Conservation (phyloP, 1,140 invertebrate species). For the Drosophila oshimai region DNA sequence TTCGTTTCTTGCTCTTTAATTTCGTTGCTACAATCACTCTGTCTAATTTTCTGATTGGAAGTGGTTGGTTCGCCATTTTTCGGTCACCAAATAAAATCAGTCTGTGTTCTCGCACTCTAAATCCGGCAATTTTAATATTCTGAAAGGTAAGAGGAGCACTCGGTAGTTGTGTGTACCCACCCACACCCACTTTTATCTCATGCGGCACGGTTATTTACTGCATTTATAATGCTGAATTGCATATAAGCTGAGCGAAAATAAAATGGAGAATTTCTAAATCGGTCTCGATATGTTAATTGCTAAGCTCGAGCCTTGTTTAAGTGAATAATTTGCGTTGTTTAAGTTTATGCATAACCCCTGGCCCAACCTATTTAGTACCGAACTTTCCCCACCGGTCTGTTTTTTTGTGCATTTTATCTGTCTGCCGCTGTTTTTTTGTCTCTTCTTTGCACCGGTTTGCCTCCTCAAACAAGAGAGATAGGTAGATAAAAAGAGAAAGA, state of each 20-base stretch:
- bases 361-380: conserved; percentile 34
- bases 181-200: conserved; percentile 1
- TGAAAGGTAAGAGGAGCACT: conserved; percentile 46
- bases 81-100: conserved; percentile 22
- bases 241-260: conserved; percentile 17
- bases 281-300: conserved; percentile 12
- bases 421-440: conserved; percentile 31
- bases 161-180: conserved; percentile 19
- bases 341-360: conserved; percentile 39
- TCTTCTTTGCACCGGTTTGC: conserved; percentile 48
- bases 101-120: conserved; percentile 19
- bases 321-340: conserved; percentile 53
- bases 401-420: conserved; percentile 66
- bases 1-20: too few relatives aligned
- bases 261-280: conserved; percentile 19
- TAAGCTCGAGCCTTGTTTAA: conserved; percentile 35
- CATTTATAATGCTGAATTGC: conserved; percentile 43
- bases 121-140: conserved; percentile 39
- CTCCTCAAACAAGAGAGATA: conserved; percentile 7
- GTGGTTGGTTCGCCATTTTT: conserved; percentile 64
- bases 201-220: background rate
- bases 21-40: too few relatives aligned
- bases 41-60: too few relatives aligned
- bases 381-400: conserved; percentile 64
- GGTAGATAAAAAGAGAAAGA: conserved; percentile 19